These are phyloP conservation scores for Tapirus indicus DNA, from an alignment of 2,797 vertebrate genomes.

Conservation along the genomic window DNA sequence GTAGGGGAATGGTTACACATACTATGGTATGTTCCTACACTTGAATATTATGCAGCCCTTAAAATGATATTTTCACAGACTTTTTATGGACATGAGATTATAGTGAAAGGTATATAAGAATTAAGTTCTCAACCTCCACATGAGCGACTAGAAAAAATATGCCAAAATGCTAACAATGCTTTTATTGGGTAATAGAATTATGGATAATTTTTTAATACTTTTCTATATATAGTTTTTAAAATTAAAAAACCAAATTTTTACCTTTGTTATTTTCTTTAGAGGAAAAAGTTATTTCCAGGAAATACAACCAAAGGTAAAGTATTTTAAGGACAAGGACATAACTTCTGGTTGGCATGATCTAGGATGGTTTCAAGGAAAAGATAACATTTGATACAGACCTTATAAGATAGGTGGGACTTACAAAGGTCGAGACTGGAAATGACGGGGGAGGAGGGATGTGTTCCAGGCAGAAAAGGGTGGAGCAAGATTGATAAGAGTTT, in stretches of 20 bases:
- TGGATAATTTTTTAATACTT: neutral
- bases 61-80: constrained; percentile 21
- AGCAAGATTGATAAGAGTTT: neutral
- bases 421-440: neutral
- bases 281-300: neutral
- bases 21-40: neutral
- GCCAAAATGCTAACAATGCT: neutral
- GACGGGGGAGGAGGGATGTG: neutral
- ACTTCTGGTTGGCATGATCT: neutral
- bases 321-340: neutral
- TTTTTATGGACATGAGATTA: neutral
- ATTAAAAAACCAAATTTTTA: neutral
- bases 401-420: neutral
- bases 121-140: neutral
- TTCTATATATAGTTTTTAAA: neutral
- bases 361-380: neutral
- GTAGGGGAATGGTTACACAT: neutral
- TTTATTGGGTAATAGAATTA: neutral
- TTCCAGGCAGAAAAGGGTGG: neutral
- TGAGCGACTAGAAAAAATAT: neutral
- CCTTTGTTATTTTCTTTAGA: constrained; percentile 14
- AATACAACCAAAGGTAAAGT: neutral
- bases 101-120: neutral
- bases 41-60: neutral
- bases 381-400: neutral